A percentile compares a stretch with the other conserved stretches of the same genome.
phyloP scores from a whole-genome alignment of 2,888 invertebrate genomes.

The Scrobipalpa atriplicella region DNA sequence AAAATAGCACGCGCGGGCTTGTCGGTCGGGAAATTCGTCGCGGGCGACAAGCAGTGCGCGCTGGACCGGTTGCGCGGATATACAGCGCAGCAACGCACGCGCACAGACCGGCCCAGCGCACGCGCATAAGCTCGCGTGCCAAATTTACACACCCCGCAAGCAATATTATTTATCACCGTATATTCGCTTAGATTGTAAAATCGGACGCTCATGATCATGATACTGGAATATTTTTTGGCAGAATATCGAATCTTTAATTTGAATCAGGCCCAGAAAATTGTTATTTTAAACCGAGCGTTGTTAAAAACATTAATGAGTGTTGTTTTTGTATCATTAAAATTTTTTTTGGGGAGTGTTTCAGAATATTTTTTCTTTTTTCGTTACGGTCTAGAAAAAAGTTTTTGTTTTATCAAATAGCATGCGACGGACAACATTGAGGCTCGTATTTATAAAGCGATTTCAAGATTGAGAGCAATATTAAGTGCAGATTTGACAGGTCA shows the following conservation, averaged over 20 bases:
- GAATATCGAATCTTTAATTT: slow-evolving; percentile 51
- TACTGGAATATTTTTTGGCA: slow-evolving; percentile 60
- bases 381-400: no score
- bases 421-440: no score
- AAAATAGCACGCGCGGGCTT: background rate
- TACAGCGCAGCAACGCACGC: background rate
- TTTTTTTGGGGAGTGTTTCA: background rate
- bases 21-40: slow-evolving; percentile 6
- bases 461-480: no score
- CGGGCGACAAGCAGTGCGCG: slow-evolving; percentile 31
- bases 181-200: slow-evolving; percentile 65
- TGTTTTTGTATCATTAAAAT: background rate
- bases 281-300: slow-evolving; percentile 13
- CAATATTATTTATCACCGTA: slow-evolving; percentile 74
- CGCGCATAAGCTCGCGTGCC: slow-evolving; percentile 41
- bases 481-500: no score
- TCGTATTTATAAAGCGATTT: no score
- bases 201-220: slow-evolving; percentile 52
- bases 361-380: no score
- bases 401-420: no score
- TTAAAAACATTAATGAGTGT: slow-evolving; percentile 16
- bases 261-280: slow-evolving; percentile 32
- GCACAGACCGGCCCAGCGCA: slow-evolving; percentile 20
- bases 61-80: slow-evolving; percentile 8
- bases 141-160: slow-evolving; percentile 53